Evolutionary conservation across 2,888 invertebrate genomes (phyloP).

Genomic region (Drosophila peninsularis): DNA sequence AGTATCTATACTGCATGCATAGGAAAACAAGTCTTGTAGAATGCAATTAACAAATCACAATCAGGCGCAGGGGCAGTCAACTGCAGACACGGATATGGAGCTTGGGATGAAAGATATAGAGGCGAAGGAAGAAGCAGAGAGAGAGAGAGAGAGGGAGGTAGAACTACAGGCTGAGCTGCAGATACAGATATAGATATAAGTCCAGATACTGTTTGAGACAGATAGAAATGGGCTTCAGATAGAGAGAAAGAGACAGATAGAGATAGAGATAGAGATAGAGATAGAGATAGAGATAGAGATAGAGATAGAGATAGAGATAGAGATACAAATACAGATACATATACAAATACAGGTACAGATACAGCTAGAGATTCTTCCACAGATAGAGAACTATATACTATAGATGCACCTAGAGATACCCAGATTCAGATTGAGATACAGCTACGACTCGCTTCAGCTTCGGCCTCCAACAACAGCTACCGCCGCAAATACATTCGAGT

Average conservation of each 20-base stretch:
- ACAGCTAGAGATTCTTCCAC: not conserved
- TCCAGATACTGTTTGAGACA: no score
- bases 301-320: not conserved
- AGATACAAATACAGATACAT: not conserved
- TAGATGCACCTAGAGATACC: no score
- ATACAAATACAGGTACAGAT: not conserved
- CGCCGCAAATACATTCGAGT: constrained; percentile 26
- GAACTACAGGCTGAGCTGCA: not conserved
- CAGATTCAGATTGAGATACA: not conserved
- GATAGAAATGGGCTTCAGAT: no score
- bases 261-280: not conserved
- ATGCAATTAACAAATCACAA: constrained; percentile 70
- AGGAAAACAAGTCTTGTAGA: constrained; percentile 26
- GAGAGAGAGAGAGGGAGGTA: not conserved
- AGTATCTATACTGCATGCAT: not conserved
- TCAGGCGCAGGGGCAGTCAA: constrained; percentile 10
- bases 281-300: not conserved
- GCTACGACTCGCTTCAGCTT: not conserved
- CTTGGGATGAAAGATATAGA: not conserved
- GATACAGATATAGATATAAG: not conserved
- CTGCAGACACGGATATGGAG: constrained; percentile 19
- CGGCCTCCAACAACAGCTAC: constrained; percentile 7
- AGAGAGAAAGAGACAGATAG: not conserved
- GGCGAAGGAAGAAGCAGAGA: not conserved
- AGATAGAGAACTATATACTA: no score